Evolutionary conservation across 2,797 vertebrate genomes (phyloP).

Genomic region (Tenualosa ilisha): DNA sequence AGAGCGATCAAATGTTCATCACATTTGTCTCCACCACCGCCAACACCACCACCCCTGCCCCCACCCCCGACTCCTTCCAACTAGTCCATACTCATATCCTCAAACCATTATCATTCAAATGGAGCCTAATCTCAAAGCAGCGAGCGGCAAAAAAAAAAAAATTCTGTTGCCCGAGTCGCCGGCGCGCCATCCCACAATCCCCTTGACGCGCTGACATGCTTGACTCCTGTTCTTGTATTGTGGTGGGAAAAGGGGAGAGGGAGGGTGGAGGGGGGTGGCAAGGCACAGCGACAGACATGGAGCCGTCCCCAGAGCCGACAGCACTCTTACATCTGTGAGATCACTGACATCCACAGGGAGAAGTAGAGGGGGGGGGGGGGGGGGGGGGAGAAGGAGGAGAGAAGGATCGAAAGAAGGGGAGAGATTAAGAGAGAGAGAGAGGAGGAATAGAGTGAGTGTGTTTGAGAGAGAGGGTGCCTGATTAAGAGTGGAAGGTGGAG

Average conservation of each 20-base stretch:
- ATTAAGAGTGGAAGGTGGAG: background rate
- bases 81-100: background rate
- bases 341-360: background rate
- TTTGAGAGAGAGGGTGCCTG: background rate
- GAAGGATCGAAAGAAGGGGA: background rate
- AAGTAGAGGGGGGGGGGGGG: background rate
- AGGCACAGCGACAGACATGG: background rate
- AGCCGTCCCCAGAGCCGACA: background rate
- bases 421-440: no score
- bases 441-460: no score
- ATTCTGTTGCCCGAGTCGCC: background rate
- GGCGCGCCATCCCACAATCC: background rate
- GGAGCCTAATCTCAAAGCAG: conserved; percentile 4
- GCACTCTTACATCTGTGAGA: conserved; percentile 14
- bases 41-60: background rate
- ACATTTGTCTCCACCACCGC: background rate
- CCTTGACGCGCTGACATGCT: background rate
- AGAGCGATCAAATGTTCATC: conserved; percentile 19
- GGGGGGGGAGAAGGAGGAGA: background rate
- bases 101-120: conserved; percentile 17
- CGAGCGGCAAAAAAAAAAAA: background rate
- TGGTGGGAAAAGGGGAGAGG: background rate
- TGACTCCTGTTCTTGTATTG: background rate
- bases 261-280: background rate
- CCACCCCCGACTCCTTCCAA: background rate